phyloP scores from a whole-genome alignment of 2,888 invertebrate genomes.

The Leptothorax acervorum region DNA sequence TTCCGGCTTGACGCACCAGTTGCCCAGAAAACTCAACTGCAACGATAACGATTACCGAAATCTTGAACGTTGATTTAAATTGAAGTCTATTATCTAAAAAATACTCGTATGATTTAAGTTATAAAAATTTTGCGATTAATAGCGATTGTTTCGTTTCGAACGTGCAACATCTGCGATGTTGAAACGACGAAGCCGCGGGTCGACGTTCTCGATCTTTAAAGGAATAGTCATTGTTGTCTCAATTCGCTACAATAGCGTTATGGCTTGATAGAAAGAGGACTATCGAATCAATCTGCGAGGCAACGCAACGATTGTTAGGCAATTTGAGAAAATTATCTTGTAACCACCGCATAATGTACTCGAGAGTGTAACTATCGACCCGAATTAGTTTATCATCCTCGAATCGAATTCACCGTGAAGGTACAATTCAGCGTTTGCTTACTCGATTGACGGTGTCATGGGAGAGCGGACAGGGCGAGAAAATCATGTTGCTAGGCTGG shows the following conservation, averaged over 20 bases:
- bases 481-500: conserved; percentile 68
- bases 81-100: background rate
- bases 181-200: background rate
- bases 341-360: conserved; percentile 19
- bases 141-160: background rate
- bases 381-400: conserved; percentile 26
- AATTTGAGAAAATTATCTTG: conserved; percentile 37
- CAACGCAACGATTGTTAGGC: conserved; percentile 24
- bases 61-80: background rate
- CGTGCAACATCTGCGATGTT: background rate
- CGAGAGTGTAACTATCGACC: background rate
- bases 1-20: conserved; percentile 80
- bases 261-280: background rate
- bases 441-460: conserved; percentile 81
- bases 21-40: conserved; percentile 83
- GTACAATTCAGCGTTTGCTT: conserved; percentile 60
- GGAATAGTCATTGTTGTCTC: conserved; percentile 26
- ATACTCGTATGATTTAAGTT: background rate
- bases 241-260: conserved; percentile 26
- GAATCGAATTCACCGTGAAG: conserved; percentile 6
- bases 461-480: conserved; percentile 78
- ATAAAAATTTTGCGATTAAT: background rate
- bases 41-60: background rate
- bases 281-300: conserved; percentile 26
- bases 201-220: conserved; percentile 15